These are phyloP conservation scores for Electrophaes corylata DNA, from an alignment of 2,888 invertebrate genomes.

Conservation along the genomic window DNA sequence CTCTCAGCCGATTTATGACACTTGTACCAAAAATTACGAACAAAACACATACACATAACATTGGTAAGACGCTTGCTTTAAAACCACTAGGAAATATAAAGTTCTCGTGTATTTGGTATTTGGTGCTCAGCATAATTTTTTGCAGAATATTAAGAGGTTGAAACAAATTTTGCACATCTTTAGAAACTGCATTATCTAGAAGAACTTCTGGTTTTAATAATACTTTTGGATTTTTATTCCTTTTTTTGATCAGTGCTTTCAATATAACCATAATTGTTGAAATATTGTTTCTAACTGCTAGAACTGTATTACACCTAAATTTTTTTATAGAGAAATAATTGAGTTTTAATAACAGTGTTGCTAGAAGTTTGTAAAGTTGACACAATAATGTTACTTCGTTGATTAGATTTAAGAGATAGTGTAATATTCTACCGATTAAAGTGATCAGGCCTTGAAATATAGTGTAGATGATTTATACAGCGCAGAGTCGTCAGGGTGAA, in stretches of 20 bases:
- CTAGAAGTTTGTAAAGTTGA: not conserved
- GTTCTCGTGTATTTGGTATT: slow-evolving; percentile 3
- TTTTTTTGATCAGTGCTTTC: not conserved
- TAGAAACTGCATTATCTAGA: not conserved
- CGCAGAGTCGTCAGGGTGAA: too few relatives aligned
- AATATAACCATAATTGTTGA: not conserved
- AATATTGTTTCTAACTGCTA: not conserved
- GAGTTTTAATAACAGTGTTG: not conserved
- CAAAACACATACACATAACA: not conserved
- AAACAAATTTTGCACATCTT: slow-evolving; percentile 9
- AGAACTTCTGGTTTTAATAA: not conserved
- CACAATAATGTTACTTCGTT: not conserved
- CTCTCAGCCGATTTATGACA: not conserved
- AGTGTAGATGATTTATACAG: too few relatives aligned
- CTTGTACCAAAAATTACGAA: not conserved
- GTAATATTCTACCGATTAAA: not conserved
- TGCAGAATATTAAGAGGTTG: slow-evolving; percentile 5
- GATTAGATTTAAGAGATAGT: not conserved
- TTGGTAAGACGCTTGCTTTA: not conserved
- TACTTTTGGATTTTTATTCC: not conserved
- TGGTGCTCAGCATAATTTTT: slow-evolving; percentile 2
- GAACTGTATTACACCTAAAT: not conserved
- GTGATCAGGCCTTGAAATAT: too few relatives aligned
- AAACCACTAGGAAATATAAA: slow-evolving; percentile 15
- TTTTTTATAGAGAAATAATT: not conserved